Conservation (phyloP, 2,888 invertebrate genomes). For the Yponomeuta malinellus region DNA sequence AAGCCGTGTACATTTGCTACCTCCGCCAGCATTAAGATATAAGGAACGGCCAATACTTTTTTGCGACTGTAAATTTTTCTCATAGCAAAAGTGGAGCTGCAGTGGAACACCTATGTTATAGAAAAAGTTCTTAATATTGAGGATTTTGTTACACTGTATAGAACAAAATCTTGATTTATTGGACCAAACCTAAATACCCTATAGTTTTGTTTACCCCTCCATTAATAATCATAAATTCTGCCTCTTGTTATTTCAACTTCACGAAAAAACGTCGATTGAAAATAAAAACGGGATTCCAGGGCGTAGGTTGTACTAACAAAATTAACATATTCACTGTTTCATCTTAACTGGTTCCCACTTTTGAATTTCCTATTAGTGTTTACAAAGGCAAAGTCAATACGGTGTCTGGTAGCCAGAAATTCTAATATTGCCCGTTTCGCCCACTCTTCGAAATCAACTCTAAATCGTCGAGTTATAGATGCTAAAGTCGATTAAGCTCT, state of each 20-base stretch:
- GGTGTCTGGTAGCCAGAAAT: slow-evolving; percentile 51
- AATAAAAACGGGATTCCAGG: background rate
- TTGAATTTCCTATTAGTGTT: slow-evolving; percentile 72
- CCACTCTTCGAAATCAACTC: slow-evolving; percentile 20
- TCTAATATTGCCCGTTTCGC: slow-evolving; percentile 30
- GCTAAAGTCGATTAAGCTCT: slow-evolving; percentile 26
- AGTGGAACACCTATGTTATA: too few species aligned
- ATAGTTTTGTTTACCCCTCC: background rate
- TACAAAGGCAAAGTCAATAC: slow-evolving; percentile 71
- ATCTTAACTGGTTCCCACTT: slow-evolving; percentile 69
- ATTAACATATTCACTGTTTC: slow-evolving; percentile 73
- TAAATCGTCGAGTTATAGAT: slow-evolving; percentile 25
- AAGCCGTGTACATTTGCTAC: too few species aligned
- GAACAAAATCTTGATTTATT: background rate
- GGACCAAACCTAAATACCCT: background rate
- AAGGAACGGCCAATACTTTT: too few species aligned
- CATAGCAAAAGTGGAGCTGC: too few species aligned
- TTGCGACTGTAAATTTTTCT: too few species aligned
- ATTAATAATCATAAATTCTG: background rate
- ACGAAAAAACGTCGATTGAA: background rate
- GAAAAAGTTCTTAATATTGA: too few species aligned
- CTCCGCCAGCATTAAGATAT: too few species aligned
- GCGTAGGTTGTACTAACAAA: slow-evolving; percentile 34
- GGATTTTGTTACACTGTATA: too few species aligned
- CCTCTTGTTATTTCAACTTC: background rate